A percentile compares a stretch with the other conserved stretches of the same genome.
Evolutionary conservation across 35 echinoderm and acorn worm genomes (phyloP).

Genomic region (Eucidaris tribuloides): DNA sequence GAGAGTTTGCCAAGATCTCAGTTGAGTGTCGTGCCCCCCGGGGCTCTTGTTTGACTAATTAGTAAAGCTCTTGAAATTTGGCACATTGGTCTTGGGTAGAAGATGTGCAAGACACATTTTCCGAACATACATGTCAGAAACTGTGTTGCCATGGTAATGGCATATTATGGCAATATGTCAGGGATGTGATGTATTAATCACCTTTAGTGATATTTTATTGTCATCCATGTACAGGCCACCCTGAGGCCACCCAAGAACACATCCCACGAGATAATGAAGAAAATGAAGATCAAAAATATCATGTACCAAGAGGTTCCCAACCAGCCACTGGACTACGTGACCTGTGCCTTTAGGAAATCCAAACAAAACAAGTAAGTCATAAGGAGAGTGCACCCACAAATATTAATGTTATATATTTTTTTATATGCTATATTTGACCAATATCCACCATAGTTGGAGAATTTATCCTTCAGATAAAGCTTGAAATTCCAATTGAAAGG

Average conservation of each 20-base stretch:
- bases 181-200: too few species aligned
- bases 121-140: too few species aligned
- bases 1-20: too few species aligned
- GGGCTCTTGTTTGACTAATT: too few species aligned
- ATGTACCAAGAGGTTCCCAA: slow-evolving; percentile 63
- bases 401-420: background rate
- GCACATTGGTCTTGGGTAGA: too few species aligned
- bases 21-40: too few species aligned
- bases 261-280: slow-evolving; percentile 61
- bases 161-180: too few species aligned
- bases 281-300: slow-evolving; percentile 70
- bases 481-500: background rate
- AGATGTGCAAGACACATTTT: too few species aligned
- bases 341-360: slow-evolving; percentile 70
- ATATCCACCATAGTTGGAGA: too few species aligned
- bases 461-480: background rate
- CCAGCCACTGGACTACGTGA: slow-evolving; percentile 77
- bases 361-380: slow-evolving; percentile 86
- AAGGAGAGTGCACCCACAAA: background rate
- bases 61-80: too few species aligned
- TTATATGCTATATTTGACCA: background rate
- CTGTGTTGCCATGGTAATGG: too few species aligned
- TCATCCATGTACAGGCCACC: slow-evolving; percentile 78
- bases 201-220: too few species aligned
- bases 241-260: slow-evolving; percentile 69